Base-by-base conservation (phyloP, 1,140 invertebrate species). In the Drosophila pectinifera region DNA sequence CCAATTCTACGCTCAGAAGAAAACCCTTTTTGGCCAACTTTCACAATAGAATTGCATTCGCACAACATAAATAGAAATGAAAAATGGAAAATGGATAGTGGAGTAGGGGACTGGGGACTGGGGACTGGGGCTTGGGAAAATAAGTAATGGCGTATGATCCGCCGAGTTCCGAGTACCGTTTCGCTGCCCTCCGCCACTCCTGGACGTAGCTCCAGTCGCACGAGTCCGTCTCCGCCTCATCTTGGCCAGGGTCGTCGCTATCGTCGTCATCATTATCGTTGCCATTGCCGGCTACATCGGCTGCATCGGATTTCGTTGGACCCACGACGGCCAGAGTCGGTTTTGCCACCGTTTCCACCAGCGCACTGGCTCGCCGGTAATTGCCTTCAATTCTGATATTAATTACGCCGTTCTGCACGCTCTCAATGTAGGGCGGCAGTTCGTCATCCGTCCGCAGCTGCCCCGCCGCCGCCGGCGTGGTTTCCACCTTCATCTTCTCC, bases 171-270 rank as follows among this genome's bases (percentile, higher is more conserved):
- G 78, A 78, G 80, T 82, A 86, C 91, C 76, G 77, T 85, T 73
- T 80, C 93, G 84, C 83, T 34, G 84, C 83, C 38, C 83, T 73
- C 78, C 95, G 92, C 95, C 95, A 95, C 77, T 95, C 94, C 92
- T 95, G 95, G 39, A 95, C 95, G 89, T 95, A 95, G 81, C 95
- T 95, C 95, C 95, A 95, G 91, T 96, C 95, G 67, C 85, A 89
- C 92, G 94, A 93, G 86, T 94, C 92, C 48, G 81, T 88, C 80
- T 88, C 84, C 46, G 80, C 84, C 64, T 67, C 64, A 84, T 89
- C 85, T 78, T 88, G 84, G 77, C 80, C 86, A 76, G 88, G 81
- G 86, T 80, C 80, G 78, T 83, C 82, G 78, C 86, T 81, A 57
- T 80, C 69, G 14, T 69, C 76, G 5, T 63, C 77, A 59, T 78